Evolutionary conservation across 1,140 invertebrate genomes (phyloP).

Genomic region (Lordiphosa collinella): DNA sequence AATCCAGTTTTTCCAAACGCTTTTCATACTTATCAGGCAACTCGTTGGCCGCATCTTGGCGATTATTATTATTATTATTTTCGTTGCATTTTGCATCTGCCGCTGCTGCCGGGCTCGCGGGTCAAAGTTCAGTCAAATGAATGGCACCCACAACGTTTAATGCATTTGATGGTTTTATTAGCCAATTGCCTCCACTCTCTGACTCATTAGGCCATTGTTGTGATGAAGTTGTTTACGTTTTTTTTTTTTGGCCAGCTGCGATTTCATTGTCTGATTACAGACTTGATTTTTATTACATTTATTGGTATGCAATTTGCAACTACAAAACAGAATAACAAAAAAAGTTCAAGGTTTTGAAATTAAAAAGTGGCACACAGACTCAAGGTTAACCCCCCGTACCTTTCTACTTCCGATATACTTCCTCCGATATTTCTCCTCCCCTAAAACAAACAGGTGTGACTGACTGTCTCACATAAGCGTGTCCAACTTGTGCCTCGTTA

Average conservation of each 20-base stretch:
- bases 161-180: slow-evolving; percentile 76
- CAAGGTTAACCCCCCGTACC: slow-evolving; percentile 18
- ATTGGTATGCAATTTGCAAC: slow-evolving; percentile 56
- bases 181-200: slow-evolving; percentile 46
- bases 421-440: too few species aligned
- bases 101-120: slow-evolving; percentile 34
- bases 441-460: slow-evolving; percentile 41
- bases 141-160: slow-evolving; percentile 76
- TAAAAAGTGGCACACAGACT: slow-evolving; percentile 63
- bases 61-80: slow-evolving; percentile 65
- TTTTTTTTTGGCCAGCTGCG: slow-evolving; percentile 48
- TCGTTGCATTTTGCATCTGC: slow-evolving; percentile 42
- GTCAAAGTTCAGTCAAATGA: slow-evolving; percentile 72
- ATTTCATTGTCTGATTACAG: slow-evolving; percentile 58
- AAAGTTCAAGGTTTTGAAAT: slow-evolving; percentile 71
- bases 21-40: slow-evolving; percentile 48
- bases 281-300: slow-evolving; percentile 63
- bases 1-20: slow-evolving; percentile 38
- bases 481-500: slow-evolving; percentile 69
- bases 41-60: slow-evolving; percentile 56
- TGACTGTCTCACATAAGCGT: slow-evolving; percentile 35
- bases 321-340: slow-evolving; percentile 8
- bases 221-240: slow-evolving; percentile 66
- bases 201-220: slow-evolving; percentile 75
- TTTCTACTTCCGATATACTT: slow-evolving; percentile 29